phyloP scores from a whole-genome alignment of 2,888 invertebrate species.

The Eurois occulta region DNA sequence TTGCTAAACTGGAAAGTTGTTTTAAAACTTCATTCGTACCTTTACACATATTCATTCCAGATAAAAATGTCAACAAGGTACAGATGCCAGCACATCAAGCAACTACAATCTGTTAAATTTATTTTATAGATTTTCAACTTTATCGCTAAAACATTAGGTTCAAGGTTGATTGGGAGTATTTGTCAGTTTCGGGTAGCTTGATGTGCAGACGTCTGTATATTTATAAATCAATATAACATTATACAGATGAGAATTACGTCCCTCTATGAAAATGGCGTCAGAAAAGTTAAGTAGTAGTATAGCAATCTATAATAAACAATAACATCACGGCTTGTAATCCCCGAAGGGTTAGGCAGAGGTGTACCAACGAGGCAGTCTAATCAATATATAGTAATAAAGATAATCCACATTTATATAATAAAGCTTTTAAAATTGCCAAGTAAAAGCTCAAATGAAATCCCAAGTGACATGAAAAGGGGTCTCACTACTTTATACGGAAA shows the following conservation, averaged over 20 bases:
- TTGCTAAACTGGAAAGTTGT: conserved; percentile 23
- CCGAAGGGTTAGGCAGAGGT: too few relatives aligned
- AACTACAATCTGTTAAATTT: too few relatives aligned
- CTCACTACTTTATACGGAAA: conserved; percentile 8
- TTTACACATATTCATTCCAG: conserved; percentile 10
- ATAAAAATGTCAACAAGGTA: conserved; percentile 6
- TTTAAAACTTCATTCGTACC: conserved; percentile 5
- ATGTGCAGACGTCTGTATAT: too few relatives aligned
- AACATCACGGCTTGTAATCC: too few relatives aligned
- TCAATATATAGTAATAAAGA: too few relatives aligned
- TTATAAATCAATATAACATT: neutral
- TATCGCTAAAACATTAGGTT: too few relatives aligned
- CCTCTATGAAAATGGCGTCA: conserved; percentile 3
- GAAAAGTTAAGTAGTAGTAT: neutral
- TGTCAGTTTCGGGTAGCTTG: too few relatives aligned
- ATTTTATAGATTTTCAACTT: too few relatives aligned
- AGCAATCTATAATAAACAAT: neutral
- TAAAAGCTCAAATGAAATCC: conserved; percentile 47
- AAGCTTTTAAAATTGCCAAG: neutral
- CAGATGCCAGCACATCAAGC: too few relatives aligned
- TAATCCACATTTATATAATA: neutral
- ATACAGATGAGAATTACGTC: neutral
- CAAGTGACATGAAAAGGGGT: conserved; percentile 26
- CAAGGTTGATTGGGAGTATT: too few relatives aligned
- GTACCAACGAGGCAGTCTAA: too few relatives aligned